These are phyloP conservation scores for Thymelicus lineola DNA, from an alignment of 2,888 invertebrate species.

Conservation along the genomic window DNA sequence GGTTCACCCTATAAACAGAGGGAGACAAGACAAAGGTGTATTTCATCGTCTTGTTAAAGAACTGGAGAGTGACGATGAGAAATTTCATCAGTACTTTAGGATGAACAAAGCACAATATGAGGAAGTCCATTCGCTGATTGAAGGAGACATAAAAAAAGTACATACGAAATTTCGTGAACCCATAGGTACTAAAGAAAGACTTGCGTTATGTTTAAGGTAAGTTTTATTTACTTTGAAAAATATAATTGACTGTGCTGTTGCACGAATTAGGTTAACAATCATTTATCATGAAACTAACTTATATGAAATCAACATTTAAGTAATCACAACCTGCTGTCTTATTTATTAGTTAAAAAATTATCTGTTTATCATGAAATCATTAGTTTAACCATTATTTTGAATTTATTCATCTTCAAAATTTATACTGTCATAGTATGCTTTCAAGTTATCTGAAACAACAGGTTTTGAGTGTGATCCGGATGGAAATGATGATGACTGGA, in stretches of 20 bases:
- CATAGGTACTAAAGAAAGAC: constrained; percentile 46
- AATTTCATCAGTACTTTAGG: constrained; percentile 40
- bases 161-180: constrained; percentile 44
- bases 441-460: constrained; percentile 7
- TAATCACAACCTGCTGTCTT: constrained; percentile 4
- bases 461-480: constrained; percentile 5
- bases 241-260: not conserved
- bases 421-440: constrained; percentile 1
- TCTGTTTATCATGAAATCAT: constrained; percentile 1
- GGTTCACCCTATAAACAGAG: constrained; percentile 18
- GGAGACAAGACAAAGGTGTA: constrained; percentile 18
- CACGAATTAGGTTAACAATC: not conserved
- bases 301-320: constrained; percentile 7
- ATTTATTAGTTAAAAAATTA: constrained; percentile 4
- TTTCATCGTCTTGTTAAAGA: constrained; percentile 25
- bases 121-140: constrained; percentile 40
- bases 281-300: not conserved
- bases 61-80: not conserved
- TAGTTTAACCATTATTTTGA: constrained; percentile 3
- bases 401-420: not conserved
- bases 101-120: constrained; percentile 39
- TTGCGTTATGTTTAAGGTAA: constrained; percentile 46
- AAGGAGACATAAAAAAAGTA: constrained; percentile 41
- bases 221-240: constrained; percentile 23
- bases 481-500: constrained; percentile 6